Conservation (phyloP, 1,140 invertebrate genomes). For the Hydropsyche tenuis region DNA sequence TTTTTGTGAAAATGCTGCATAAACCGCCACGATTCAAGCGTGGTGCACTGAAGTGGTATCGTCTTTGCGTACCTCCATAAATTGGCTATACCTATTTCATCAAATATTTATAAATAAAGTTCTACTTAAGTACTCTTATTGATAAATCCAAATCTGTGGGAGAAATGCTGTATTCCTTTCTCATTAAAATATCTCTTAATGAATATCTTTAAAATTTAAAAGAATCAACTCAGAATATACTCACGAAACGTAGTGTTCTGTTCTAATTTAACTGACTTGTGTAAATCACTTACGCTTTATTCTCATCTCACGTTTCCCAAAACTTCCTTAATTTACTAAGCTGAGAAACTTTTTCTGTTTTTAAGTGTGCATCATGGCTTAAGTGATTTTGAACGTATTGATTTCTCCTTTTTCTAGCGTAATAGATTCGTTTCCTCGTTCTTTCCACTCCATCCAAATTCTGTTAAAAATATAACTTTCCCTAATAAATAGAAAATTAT, state of each 20-base stretch:
- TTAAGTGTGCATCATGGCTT: constrained; percentile 50
- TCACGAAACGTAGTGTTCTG: constrained; percentile 32
- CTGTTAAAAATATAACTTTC: constrained; percentile 27
- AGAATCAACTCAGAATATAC: constrained; percentile 15
- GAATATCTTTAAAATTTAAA: not conserved
- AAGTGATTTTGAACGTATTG: constrained; percentile 47
- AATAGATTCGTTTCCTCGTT: constrained; percentile 42
- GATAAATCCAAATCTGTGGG: constrained; percentile 10
- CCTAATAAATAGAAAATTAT: constrained; percentile 40
- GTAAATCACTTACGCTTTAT: constrained; percentile 47
- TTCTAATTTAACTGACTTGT: constrained; percentile 29
- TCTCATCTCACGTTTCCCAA: constrained; percentile 47
- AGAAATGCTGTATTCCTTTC: constrained; percentile 17
- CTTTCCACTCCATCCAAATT: constrained; percentile 34
- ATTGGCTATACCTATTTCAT: constrained; percentile 45
- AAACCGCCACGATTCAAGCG: not conserved
- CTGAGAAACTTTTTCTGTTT: constrained; percentile 38
- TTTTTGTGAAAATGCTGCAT: not conserved
- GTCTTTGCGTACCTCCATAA: constrained; percentile 50
- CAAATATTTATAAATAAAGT: constrained; percentile 21
- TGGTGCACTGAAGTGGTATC: constrained; percentile 45
- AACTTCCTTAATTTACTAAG: constrained; percentile 33
- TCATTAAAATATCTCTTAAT: constrained; percentile 14
- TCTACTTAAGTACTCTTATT: not conserved
- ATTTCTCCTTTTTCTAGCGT: constrained; percentile 41